Base-by-base conservation (phyloP, 2,888 invertebrate genomes). In the Plebejus argus region DNA sequence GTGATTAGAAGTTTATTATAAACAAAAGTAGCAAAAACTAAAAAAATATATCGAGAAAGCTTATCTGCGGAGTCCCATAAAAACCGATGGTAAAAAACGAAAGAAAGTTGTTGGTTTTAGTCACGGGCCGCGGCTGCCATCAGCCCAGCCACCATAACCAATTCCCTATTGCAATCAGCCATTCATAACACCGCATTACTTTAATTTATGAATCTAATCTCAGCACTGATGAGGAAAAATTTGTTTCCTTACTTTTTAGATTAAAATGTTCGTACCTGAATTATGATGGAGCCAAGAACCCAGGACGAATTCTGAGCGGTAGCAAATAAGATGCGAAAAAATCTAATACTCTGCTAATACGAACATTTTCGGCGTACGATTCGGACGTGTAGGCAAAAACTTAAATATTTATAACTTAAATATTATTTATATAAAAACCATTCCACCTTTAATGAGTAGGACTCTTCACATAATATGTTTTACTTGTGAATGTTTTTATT, bases 141-240 rank as follows among this genome's bases (percentile, higher is more conserved):
- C 28, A 66, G 28, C 4, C 28, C 66, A 66, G 66, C 66, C 66
- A 66, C 66, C 66, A 66, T 66, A 66, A 66, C 66, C 28, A 28
- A 66, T 66, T 28, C 66, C 61, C 66, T 66, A 28, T 66, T 28
- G 66, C 66, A 66, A 66, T 66, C 61, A 23, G 12, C 66, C 66
- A 66, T 66, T 66, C 66, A 66, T 66, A 28, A 66, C 12, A 28
- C 28, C 5, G 28, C 61, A 28, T 28, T 66, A 28, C 15, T 15
- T 15, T 66, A 66, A 66, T 66, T 66, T 66, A 66, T 61, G 23
- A 61, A 61, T 66, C 66, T 66, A 66, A 66, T 66, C 66, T 33
- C 66, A 33, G 28, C 15, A 18, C 15, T 66, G 28, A 66, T 18
- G 18, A 28, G 66, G 15, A 33, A 12, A 66, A 66, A 33, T 33